Conservation (phyloP, 2,113 vertebrate species). For the Nothocercus nigrocapillus region DNA sequence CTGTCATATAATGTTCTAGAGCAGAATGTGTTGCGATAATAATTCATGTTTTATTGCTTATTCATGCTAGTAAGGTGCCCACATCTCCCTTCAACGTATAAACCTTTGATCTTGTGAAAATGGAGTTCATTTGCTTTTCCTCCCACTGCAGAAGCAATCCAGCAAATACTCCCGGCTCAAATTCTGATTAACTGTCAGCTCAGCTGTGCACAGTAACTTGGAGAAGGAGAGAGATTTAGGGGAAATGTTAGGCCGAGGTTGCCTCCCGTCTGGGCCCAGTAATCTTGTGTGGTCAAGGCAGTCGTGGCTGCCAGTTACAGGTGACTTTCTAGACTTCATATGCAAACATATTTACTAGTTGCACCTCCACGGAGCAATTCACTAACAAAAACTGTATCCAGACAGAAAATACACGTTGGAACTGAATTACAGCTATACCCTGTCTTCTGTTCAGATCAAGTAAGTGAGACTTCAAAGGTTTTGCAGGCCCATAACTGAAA, state of each 20-base stretch:
- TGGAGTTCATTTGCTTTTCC: constrained; percentile 24
- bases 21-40: background rate
- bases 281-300: background rate
- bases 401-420: background rate
- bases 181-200: constrained; percentile 6
- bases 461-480: background rate
- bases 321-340: background rate
- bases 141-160: constrained; percentile 5
- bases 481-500: background rate
- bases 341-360: background rate
- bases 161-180: background rate
- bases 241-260: background rate
- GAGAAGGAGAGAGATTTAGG: background rate
- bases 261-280: background rate
- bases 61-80: constrained; percentile 9
- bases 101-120: constrained; percentile 36
- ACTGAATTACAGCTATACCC: background rate
- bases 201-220: background rate
- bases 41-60: constrained; percentile 31
- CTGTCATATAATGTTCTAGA: constrained; percentile 18
- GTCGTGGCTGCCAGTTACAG: background rate
- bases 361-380: background rate
- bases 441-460: background rate
- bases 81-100: background rate
- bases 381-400: background rate